Percentiles rank a stretch among this genome's conserved stretches.
Evolutionary conservation across 2,888 invertebrate species (phyloP).

Genomic region (Cheilosia vernalis): DNA sequence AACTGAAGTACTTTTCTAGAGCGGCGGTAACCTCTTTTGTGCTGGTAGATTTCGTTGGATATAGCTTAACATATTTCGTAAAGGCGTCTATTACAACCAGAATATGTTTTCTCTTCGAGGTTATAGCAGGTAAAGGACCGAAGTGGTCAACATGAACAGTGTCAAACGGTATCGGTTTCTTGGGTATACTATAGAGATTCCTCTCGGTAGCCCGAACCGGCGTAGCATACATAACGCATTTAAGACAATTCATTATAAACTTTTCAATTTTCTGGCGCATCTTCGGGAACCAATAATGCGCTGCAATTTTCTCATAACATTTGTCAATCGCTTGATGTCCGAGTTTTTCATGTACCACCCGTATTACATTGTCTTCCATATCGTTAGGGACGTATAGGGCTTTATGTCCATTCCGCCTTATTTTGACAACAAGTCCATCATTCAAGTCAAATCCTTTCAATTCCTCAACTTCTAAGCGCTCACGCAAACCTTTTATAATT

Average conservation of each 20-base stretch:
- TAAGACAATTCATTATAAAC: constrained; percentile 28
- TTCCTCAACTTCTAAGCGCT: constrained; percentile 4
- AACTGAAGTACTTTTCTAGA: neutral
- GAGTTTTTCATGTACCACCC: constrained; percentile 36
- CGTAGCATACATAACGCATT: constrained; percentile 41
- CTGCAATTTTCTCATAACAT: constrained; percentile 2
- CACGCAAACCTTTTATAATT: constrained; percentile 2
- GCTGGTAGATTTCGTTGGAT: constrained; percentile 13
- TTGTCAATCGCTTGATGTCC: constrained; percentile 40
- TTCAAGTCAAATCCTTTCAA: constrained; percentile 32
- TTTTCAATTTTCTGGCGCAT: constrained; percentile 13
- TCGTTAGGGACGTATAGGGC: constrained; percentile 7
- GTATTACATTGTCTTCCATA: constrained; percentile 42
- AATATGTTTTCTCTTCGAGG: constrained; percentile 34
- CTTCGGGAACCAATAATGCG: constrained; percentile 5
- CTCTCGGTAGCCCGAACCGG: constrained; percentile 22
- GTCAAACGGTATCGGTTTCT: constrained; percentile 40
- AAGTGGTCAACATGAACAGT: constrained; percentile 40
- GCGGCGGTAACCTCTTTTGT: constrained; percentile 3
- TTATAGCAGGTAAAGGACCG: constrained; percentile 16
- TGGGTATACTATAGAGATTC: constrained; percentile 20
- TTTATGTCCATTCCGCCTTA: constrained; percentile 3
- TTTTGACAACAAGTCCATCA: constrained; percentile 32
- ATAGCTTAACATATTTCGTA: constrained; percentile 14
- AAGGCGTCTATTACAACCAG: constrained; percentile 27